These are phyloP conservation scores for Homalodisca vitripennis DNA, from an alignment of 1,140 invertebrate genomes.

Conservation along the genomic window DNA sequence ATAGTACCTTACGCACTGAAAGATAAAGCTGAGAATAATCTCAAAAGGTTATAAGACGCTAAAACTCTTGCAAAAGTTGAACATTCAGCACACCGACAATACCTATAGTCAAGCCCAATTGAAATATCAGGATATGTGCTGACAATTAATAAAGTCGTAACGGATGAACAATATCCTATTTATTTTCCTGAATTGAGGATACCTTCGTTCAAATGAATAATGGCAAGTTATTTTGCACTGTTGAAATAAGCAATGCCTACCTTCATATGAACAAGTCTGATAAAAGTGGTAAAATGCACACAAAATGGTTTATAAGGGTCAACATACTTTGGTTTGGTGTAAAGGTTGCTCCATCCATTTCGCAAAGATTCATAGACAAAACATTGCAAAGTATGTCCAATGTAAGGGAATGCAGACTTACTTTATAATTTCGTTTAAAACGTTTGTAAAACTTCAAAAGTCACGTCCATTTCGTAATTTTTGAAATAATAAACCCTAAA, in stretches of 20 bases:
- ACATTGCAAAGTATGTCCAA: background rate
- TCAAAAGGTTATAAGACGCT: background rate
- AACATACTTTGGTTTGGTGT: conserved; percentile 45
- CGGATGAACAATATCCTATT: conserved; percentile 31
- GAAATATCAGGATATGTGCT: conserved; percentile 43
- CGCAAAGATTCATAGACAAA: conserved; percentile 43
- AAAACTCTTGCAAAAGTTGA: conserved; percentile 41
- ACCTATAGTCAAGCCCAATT: too few relatives aligned
- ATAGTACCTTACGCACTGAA: background rate
- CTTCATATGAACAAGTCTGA: background rate
- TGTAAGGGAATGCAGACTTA: too few relatives aligned
- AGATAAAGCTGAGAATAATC: background rate
- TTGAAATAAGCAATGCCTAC: background rate
- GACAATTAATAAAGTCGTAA: conserved; percentile 41
- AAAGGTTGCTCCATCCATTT: conserved; percentile 40
- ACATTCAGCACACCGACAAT: too few relatives aligned
- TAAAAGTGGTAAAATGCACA: conserved; percentile 31
- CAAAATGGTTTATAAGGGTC: conserved; percentile 33
- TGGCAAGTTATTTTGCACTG: background rate
- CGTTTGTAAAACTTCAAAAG: too few relatives aligned
- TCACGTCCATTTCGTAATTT: too few relatives aligned
- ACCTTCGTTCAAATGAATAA: conserved; percentile 24
- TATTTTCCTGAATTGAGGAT: conserved; percentile 27
- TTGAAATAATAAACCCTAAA: too few relatives aligned
- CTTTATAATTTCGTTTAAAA: too few relatives aligned